Conservation (phyloP, 2,797 vertebrate genomes). For the Cirrhinus molitorella region DNA sequence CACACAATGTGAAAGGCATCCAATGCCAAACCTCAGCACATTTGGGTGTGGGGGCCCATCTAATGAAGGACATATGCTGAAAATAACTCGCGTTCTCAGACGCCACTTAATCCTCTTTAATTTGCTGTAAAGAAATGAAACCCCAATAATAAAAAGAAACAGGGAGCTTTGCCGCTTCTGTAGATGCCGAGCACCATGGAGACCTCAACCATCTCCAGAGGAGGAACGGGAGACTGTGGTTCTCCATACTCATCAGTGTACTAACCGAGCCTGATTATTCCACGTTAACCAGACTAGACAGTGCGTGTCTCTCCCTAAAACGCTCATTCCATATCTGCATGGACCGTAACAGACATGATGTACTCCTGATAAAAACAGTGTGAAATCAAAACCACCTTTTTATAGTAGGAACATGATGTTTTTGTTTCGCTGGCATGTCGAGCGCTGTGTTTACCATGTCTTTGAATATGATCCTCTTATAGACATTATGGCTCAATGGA, state of each 20-base stretch:
- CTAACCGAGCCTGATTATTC: neutral
- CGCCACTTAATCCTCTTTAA: conserved; percentile 57
- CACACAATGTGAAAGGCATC: conserved; percentile 59
- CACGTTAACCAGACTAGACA: neutral
- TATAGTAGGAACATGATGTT: neutral
- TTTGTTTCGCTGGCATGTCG: neutral
- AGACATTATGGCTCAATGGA: neutral
- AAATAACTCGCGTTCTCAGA: conserved; percentile 65
- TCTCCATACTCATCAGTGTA: conserved; percentile 5
- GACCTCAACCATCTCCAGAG: conserved; percentile 52
- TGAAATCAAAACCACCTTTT: conserved; percentile 36
- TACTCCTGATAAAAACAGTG: conserved; percentile 22
- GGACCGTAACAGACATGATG: conserved; percentile 14
- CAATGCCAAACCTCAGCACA: conserved; percentile 65
- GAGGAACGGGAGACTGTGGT: conserved; percentile 22
- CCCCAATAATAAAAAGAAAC: conserved; percentile 53
- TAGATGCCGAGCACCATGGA: conserved; percentile 30
- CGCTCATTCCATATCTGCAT: conserved; percentile 3
- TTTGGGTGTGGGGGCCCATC: conserved; percentile 58
- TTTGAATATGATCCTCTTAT: neutral
- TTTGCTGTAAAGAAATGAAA: conserved; percentile 62
- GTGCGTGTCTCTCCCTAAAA: conserved; percentile 4
- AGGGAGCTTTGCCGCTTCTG: conserved; percentile 49
- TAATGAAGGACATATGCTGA: conserved; percentile 71
- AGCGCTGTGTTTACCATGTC: neutral